phyloP scores from a whole-genome alignment of 2,797 vertebrate genomes.

The Mus spretus region DNA sequence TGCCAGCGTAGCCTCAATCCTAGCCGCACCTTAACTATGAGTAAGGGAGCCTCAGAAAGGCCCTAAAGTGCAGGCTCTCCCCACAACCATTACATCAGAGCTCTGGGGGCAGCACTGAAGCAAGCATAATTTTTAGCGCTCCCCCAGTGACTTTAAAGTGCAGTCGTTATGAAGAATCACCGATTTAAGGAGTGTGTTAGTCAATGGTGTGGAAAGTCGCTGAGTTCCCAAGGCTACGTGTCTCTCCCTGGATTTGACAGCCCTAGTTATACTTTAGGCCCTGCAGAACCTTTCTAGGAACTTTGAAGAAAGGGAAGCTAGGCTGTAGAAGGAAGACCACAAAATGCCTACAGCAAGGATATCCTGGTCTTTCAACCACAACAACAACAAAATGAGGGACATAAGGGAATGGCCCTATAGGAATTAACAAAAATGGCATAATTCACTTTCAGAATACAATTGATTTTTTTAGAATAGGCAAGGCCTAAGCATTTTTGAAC shows the following conservation, averaged over 20 bases:
- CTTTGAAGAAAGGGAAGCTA: neutral
- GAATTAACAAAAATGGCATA: neutral
- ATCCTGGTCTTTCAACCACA: neutral
- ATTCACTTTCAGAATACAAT: neutral
- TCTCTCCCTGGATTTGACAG: accelerated
- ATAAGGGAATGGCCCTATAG: neutral
- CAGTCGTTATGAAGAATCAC: neutral
- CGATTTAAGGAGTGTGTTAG: neutral
- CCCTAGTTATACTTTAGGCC: accelerated
- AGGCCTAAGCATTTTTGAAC: neutral
- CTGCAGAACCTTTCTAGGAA: neutral
- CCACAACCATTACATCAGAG: neutral
- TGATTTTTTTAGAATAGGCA: neutral
- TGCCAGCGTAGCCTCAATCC: neutral
- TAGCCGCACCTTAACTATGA: neutral
- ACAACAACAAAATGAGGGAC: neutral
- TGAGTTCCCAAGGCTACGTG: neutral
- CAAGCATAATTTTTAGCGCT: neutral
- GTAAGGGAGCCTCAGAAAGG: neutral
- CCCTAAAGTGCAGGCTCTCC: neutral
- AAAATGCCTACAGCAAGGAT: neutral
- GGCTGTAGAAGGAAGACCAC: neutral
- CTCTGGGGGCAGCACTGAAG: neutral
- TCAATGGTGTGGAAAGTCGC: neutral
- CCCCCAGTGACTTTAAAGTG: neutral